A percentile compares a stretch with the other conserved stretches of the same genome.
These are phyloP conservation scores for Myiopsitta monachus DNA, from an alignment of 2,113 vertebrate species.

Conservation along the genomic window DNA sequence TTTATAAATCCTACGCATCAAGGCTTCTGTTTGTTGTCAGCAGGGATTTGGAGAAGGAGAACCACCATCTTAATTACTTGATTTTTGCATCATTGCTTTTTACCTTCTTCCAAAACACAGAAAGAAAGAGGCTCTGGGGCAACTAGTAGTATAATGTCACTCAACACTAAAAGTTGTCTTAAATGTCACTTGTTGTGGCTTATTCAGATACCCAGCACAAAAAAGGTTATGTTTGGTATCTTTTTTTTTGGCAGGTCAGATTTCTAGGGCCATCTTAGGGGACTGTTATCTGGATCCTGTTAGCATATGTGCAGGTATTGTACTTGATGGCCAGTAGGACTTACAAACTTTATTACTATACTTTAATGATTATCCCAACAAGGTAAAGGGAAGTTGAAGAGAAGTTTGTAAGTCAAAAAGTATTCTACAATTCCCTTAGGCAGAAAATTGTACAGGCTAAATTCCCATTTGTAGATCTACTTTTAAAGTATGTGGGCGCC, in stretches of 20 bases:
- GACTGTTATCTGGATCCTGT: not conserved
- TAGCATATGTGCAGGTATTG: not conserved
- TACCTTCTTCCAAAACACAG: not conserved
- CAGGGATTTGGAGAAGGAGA: not conserved
- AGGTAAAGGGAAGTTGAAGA: not conserved
- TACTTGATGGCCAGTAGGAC: not conserved
- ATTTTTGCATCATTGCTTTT: not conserved
- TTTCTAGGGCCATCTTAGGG: not conserved
- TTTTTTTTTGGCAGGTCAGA: not conserved
- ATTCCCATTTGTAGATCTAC: not conserved
- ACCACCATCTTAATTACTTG: not conserved
- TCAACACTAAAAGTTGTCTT: not conserved
- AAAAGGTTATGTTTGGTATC: not conserved
- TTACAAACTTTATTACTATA: not conserved
- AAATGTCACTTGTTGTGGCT: rapidly evolving
- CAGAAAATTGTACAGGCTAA: not conserved
- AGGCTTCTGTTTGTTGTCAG: not conserved
- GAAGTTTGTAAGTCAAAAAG: not conserved
- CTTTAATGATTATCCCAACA: not conserved
- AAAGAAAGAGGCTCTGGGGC: not conserved
- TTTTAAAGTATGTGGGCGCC: not conserved
- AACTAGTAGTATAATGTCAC: not conserved
- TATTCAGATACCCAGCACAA: not conserved
- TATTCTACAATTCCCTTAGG: not conserved
- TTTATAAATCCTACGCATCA: not conserved